Conservation (phyloP, 2,113 vertebrate species). For the Tetrao urogallus region DNA sequence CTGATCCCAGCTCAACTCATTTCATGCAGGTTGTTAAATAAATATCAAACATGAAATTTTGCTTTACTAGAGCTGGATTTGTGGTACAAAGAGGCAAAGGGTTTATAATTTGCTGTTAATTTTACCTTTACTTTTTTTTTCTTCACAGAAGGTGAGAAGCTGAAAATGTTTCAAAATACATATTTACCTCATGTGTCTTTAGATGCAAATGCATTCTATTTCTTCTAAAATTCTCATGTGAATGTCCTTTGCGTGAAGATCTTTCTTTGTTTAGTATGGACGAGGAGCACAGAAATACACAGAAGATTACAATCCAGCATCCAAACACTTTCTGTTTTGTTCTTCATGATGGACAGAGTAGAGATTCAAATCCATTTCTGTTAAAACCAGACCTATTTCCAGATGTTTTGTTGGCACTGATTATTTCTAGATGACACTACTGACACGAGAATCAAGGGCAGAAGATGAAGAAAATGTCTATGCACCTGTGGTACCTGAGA, state of each 20-base stretch:
- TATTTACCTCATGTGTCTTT: not conserved
- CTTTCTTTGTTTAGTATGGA: not conserved
- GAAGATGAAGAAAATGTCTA: not conserved
- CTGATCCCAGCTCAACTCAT: not conserved
- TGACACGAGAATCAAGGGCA: not conserved
- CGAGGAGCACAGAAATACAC: not conserved
- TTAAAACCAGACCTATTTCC: not conserved
- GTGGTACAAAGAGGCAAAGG: not conserved
- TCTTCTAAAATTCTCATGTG: not conserved
- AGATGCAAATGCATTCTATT: not conserved
- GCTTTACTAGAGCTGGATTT: not conserved
- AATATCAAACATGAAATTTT: not conserved
- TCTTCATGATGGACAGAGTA: not conserved
- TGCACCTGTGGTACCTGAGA: not conserved
- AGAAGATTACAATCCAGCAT: not conserved
- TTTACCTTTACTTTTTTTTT: not conserved
- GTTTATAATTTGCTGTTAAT: not conserved
- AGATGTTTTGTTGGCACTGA: not conserved
- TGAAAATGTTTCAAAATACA: not conserved
- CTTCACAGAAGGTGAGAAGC: accelerated
- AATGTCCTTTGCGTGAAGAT: not conserved
- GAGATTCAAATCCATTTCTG: not conserved
- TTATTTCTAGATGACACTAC: not conserved
- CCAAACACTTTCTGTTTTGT: not conserved
- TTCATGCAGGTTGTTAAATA: not conserved